Evolutionary conservation across 2,797 vertebrate genomes (phyloP), one percentile per base, ranked within the genome.

Genomic region (Limosa lapponica): DNA sequence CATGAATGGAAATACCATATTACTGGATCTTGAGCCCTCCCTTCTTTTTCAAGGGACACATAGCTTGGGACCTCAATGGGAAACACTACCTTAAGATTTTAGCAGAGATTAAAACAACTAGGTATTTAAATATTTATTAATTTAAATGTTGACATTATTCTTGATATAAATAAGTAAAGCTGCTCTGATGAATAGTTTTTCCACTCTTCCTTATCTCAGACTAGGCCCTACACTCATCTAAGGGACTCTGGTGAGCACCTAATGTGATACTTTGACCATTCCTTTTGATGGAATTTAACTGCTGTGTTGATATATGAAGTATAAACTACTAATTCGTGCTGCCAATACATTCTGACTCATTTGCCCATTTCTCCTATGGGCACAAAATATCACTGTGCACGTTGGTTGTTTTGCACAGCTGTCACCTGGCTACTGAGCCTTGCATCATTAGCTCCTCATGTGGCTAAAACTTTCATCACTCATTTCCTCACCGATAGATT

Each of bases 21-120:
- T 43, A 37, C 2, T 43, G 4, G 4, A 12, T 62, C 27, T 77
- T 0, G 2, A 77, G 4, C 8, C 1, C 5, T 55, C 16, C 9
- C 15, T 59, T 93, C 24, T 75, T 72, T 57, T 65, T 57, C 24
- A 74, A 55, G 15, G 20, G 15, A 20, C 2, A 8, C 8, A 7
- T 6, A 66, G 3, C 12, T 77, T 62, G 28, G n/a, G 7, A 9
- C n/a, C 15, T 83, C 36, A 64, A 0, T n/a, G 23, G 36, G 30
- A 81, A 71, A 41, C 23, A 23, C 5, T 54, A 7, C 4, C 27
- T 48, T 48, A 25, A 34, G 39, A 51, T 74, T 78, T 73, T 41
- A 81, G 2, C 6, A 70, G 13, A 48, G 5, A 25, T 22, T 78
- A n/a, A 86, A 81, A 22, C 11, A 70, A 27, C 1, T 5, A 59